phyloP scores from a whole-genome alignment of 1,140 invertebrate species.

The Lanistes nyassanus region DNA sequence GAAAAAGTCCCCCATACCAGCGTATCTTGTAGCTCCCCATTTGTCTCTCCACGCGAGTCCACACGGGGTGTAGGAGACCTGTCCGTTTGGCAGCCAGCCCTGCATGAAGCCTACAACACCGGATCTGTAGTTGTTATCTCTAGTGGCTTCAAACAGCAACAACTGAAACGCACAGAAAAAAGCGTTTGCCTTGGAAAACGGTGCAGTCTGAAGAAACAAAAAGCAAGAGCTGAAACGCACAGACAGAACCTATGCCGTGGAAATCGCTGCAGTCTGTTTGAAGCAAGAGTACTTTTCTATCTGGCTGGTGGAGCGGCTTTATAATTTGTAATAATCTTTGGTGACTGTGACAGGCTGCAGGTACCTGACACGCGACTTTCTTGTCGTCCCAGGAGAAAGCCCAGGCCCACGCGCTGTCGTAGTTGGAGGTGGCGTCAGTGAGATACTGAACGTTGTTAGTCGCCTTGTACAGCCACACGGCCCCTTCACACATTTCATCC shows the following conservation, averaged over 20 bases:
- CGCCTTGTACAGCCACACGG: slow-evolving; percentile 73
- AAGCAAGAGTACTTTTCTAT: too few species aligned
- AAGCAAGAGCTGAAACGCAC: slow-evolving; percentile 13
- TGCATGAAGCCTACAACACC: slow-evolving; percentile 38
- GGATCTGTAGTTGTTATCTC: slow-evolving; percentile 34
- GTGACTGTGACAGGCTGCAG: too few species aligned
- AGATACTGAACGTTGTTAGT: slow-evolving; percentile 71
- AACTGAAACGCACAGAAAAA: too few species aligned
- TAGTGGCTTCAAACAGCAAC: slow-evolving; percentile 44
- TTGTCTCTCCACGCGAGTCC: slow-evolving; percentile 52
- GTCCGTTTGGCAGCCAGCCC: slow-evolving; percentile 48
- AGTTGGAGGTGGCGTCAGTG: slow-evolving; percentile 70
- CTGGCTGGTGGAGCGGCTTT: too few species aligned
- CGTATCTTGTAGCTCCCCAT: slow-evolving; percentile 56
- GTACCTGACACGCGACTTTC: slow-evolving; percentile 49
- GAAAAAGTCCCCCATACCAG: slow-evolving; percentile 31
- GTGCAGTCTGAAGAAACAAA: slow-evolving; percentile 21
- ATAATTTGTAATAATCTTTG: too few species aligned
- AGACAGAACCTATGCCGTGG: too few species aligned
- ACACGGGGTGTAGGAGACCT: slow-evolving; percentile 48
- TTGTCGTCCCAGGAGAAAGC: slow-evolving; percentile 74
- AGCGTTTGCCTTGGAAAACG: too few species aligned
- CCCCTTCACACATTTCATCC: slow-evolving; percentile 74
- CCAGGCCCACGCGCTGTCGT: slow-evolving; percentile 49
- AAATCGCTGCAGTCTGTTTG: too few species aligned